phyloP scores from a whole-genome alignment of 2,888 invertebrate species.

The Brenthis ino region DNA sequence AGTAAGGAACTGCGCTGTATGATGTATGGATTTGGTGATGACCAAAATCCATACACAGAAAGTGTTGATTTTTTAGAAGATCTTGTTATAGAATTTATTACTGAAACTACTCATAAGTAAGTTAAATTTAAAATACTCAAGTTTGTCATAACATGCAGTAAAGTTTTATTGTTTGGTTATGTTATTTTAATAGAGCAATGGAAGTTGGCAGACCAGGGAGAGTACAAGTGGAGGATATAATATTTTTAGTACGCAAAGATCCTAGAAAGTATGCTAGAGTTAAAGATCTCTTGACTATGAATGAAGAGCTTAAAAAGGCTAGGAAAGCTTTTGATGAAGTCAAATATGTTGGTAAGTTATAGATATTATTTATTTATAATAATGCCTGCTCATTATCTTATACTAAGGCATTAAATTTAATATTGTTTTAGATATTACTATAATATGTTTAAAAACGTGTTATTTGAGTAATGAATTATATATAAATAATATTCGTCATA shows the following conservation, averaged over 20 bases:
- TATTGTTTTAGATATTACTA: constrained; percentile 1
- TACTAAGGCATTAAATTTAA: not conserved
- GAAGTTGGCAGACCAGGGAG: constrained; percentile 98
- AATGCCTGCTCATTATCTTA: not conserved
- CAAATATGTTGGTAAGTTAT: constrained; percentile 93
- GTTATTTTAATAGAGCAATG: constrained; percentile 87
- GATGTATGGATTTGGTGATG: constrained; percentile 99
- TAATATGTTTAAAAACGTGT: no score
- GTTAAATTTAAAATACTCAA: not conserved
- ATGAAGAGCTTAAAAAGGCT: constrained; percentile 99
- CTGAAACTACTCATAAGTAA: constrained; percentile 91
- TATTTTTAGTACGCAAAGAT: constrained; percentile 97
- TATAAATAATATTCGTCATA: no score
- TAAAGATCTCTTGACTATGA: constrained; percentile 98
- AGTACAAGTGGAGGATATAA: constrained; percentile 98
- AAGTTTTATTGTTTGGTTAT: not conserved
- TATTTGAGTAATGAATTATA: no score
- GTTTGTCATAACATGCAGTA: not conserved
- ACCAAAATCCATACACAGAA: constrained; percentile 99
- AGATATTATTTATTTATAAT: not conserved
- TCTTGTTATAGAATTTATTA: constrained; percentile 98
- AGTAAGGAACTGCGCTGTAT: constrained; percentile 97
- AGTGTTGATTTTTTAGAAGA: constrained; percentile 99
- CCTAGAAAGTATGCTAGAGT: constrained; percentile 98
- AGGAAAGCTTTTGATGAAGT: constrained; percentile 99